Percentiles rank a stretch among this genome's conserved stretches.
phyloP scores from a whole-genome alignment of 64 coral and sea anemone species.

The Montipora sp. region DNA sequence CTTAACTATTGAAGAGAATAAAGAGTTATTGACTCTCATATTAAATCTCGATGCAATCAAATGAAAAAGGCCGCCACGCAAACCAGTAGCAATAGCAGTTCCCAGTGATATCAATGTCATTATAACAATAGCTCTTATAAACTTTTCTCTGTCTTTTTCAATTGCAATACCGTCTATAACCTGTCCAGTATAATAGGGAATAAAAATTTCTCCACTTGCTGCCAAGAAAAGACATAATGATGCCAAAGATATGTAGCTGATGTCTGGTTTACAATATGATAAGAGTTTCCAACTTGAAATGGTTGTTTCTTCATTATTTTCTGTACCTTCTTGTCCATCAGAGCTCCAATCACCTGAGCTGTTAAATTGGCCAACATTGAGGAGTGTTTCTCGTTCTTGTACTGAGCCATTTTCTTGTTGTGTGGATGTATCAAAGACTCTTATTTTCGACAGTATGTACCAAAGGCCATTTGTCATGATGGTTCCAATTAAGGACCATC shows the following conservation, averaged over 20 bases:
- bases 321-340: constrained; percentile 4
- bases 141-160: constrained; percentile 75
- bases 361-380: constrained; percentile 9
- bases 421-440: constrained; percentile 50
- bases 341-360: constrained; percentile 42
- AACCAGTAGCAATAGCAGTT: constrained; percentile 83
- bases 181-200: constrained; percentile 95
- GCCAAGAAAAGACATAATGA: constrained; percentile 81
- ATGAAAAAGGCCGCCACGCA: constrained; percentile 86
- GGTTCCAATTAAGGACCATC: constrained; percentile 60
- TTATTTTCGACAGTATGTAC: constrained; percentile 69
- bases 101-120: constrained; percentile 86
- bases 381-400: constrained; percentile 68
- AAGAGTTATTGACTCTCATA: constrained; percentile 84
- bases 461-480: constrained; percentile 59
- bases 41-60: constrained; percentile 86
- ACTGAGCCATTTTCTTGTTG: constrained; percentile 79
- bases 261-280: constrained; percentile 90
- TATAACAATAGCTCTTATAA: constrained; percentile 76
- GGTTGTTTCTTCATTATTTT: constrained; percentile 44
- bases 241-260: constrained; percentile 77
- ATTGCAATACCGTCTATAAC: constrained; percentile 99
- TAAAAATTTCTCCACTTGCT: constrained; percentile 90
- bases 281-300: constrained; percentile 80
- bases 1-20: constrained; percentile 88